Conservation (phyloP, 2,797 vertebrate species). For the Sebastes hubbsi region DNA sequence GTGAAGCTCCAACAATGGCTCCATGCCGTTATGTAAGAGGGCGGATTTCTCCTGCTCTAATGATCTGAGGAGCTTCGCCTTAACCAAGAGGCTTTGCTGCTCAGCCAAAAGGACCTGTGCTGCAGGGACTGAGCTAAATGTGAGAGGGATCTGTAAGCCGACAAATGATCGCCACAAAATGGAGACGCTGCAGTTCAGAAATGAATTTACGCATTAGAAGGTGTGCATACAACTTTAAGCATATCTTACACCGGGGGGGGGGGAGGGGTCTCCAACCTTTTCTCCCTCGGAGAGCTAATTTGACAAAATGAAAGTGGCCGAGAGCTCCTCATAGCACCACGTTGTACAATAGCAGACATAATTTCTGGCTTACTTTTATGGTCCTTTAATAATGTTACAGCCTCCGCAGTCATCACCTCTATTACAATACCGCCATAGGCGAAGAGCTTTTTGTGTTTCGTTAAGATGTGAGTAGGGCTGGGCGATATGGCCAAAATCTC, state of each 20-base stretch:
- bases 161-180: constrained; percentile 12
- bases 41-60: constrained; percentile 55
- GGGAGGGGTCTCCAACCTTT: background rate
- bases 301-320: background rate
- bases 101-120: constrained; percentile 35
- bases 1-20: constrained; percentile 29
- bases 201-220: background rate
- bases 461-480: background rate
- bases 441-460: background rate
- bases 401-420: background rate
- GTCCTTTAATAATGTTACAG: background rate
- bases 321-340: background rate
- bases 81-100: constrained; percentile 39
- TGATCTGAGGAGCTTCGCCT: constrained; percentile 56
- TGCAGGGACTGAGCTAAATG: constrained; percentile 35
- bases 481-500: too few species aligned
- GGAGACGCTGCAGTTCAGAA: background rate
- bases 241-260: background rate
- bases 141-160: constrained; percentile 38
- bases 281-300: background rate
- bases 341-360: background rate
- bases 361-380: background rate
- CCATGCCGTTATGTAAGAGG: constrained; percentile 52
- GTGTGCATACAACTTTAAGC: background rate
- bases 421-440: too few species aligned